phyloP scores from a whole-genome alignment of 2,797 vertebrate species.

The Rhynchonycteris naso region DNA sequence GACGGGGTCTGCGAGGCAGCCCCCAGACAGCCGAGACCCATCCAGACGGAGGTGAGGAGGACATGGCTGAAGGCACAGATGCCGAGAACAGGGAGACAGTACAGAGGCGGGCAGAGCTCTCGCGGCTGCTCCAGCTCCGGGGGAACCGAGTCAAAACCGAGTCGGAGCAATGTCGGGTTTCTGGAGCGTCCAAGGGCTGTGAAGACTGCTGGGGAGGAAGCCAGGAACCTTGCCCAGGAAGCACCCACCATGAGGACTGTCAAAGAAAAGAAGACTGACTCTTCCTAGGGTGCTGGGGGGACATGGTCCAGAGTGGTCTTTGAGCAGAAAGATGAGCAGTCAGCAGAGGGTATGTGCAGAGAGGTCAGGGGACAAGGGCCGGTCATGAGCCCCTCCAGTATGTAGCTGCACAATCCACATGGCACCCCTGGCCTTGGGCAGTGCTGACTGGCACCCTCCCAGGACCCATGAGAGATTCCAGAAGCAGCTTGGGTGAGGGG shows the following conservation, averaged over 20 bases:
- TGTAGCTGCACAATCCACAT: background rate
- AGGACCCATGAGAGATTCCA: background rate
- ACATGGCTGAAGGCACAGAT: background rate
- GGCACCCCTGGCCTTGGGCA: background rate
- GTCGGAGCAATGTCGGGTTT: background rate
- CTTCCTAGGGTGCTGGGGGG: background rate
- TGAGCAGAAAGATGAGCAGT: background rate
- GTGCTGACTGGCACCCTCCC: background rate
- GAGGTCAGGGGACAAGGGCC: background rate
- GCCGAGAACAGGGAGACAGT: background rate
- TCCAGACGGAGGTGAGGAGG: background rate
- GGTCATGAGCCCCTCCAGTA: background rate
- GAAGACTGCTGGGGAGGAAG: background rate
- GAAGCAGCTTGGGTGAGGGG: background rate
- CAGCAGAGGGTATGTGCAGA: background rate
- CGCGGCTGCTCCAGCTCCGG: no score
- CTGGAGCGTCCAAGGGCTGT: background rate
- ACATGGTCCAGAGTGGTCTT: background rate
- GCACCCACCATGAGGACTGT: background rate
- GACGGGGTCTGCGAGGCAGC: background rate
- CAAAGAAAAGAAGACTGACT: background rate
- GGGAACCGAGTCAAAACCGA: background rate
- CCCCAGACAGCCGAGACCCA: background rate
- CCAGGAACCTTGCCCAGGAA: background rate
- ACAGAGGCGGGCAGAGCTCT: background rate